Evolutionary conservation across 2,113 vertebrate genomes (phyloP).

Genomic region (Sisor rabdophorus): DNA sequence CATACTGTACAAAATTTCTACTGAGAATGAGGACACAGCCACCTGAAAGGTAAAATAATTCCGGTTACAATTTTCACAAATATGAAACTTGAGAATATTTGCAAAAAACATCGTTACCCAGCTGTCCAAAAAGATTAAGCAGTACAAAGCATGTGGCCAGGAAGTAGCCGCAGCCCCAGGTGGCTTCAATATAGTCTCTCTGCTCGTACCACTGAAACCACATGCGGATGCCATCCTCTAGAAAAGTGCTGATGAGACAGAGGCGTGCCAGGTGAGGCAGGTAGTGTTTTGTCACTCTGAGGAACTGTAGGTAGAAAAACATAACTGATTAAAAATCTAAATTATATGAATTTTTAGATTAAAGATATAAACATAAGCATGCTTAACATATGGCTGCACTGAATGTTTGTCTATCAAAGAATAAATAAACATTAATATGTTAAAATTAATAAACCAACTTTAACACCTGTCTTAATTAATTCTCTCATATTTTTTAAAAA

Average conservation of each 20-base stretch:
- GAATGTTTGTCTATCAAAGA: too few species aligned
- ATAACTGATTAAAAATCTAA: neutral
- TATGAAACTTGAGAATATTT: too few species aligned
- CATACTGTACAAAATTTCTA: conserved; percentile 96
- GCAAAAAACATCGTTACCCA: conserved; percentile 71
- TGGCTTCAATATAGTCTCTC: conserved; percentile 92
- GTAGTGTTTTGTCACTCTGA: conserved; percentile 96
- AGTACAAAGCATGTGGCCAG: conserved; percentile 90
- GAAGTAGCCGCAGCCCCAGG: conserved; percentile 92
- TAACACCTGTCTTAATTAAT: too few species aligned
- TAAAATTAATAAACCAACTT: too few species aligned
- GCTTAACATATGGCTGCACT: too few species aligned
- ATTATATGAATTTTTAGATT: too few species aligned
- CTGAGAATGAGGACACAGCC: conserved; percentile 93
- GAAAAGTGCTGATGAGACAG: conserved; percentile 96
- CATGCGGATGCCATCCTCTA: conserved; percentile 98
- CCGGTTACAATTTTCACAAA: neutral
- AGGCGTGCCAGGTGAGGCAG: conserved; percentile 91
- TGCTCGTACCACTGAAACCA: conserved; percentile 99
- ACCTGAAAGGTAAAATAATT: conserved; percentile 65
- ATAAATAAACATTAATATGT: too few species aligned
- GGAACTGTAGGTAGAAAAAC: conserved; percentile 71
- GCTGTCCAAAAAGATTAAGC: conserved; percentile 89
- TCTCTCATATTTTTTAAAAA: too few species aligned
- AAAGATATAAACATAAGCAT: too few species aligned